A percentile compares a stretch with the other conserved stretches of the same genome.
Evolutionary conservation across 2,113 vertebrate species (phyloP).

Genomic region (Coturnix japonica): DNA sequence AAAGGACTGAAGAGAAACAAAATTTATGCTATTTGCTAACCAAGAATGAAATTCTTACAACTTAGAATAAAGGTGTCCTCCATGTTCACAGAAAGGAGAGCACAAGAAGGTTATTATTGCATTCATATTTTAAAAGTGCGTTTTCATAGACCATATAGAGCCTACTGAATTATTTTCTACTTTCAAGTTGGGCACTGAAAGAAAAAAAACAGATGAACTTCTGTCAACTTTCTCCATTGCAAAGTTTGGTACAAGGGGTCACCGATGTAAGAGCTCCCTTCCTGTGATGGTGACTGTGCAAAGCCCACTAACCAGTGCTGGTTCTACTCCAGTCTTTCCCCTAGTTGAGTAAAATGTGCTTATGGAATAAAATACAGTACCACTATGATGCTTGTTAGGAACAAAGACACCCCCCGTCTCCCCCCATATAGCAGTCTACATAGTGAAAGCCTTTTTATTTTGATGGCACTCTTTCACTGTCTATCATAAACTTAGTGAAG

Average conservation of each 20-base stretch:
- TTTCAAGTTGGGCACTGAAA: neutral
- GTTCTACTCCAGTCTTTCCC: slow-evolving; percentile 37
- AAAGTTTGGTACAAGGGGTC: neutral
- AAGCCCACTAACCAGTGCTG: slow-evolving; percentile 1
- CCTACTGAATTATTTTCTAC: neutral
- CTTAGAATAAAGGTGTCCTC: neutral
- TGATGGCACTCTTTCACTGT: slow-evolving; percentile 77
- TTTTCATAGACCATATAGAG: neutral
- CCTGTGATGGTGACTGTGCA: neutral
- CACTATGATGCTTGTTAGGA: slow-evolving; percentile 13
- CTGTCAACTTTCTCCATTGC: neutral
- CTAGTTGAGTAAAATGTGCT: neutral
- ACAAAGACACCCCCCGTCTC: neutral
- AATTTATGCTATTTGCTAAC: neutral
- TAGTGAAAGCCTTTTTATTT: slow-evolving; percentile 74
- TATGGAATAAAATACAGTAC: slow-evolving; percentile 35
- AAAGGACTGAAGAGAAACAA: neutral
- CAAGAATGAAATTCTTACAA: neutral
- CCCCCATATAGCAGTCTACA: neutral
- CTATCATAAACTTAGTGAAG: slow-evolving; percentile 81
- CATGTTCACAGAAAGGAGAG: neutral
- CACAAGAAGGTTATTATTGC: neutral
- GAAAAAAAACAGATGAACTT: neutral
- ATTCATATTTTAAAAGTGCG: neutral
- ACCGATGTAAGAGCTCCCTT: neutral